Conservation (phyloP, 2,797 vertebrate species). For the Philypnodon macrostomus region DNA sequence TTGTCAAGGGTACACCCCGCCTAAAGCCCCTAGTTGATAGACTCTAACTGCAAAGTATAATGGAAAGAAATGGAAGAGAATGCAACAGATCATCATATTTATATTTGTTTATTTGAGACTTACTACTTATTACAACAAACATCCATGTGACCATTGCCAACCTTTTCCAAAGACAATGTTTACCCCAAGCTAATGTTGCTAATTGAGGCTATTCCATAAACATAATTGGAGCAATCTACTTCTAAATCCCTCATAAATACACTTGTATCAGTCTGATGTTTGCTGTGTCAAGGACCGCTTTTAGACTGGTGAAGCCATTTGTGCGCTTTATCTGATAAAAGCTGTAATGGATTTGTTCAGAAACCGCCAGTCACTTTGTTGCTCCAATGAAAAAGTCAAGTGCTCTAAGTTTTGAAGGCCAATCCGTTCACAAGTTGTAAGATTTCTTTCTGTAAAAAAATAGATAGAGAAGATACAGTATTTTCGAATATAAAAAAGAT, state of each 20-base stretch:
- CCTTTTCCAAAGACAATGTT: too few species aligned
- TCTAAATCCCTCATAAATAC: constrained; percentile 6
- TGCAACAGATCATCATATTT: too few species aligned
- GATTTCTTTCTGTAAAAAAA: constrained; percentile 21
- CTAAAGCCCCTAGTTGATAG: too few species aligned
- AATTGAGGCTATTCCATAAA: background rate
- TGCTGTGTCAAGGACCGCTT: constrained; percentile 29
- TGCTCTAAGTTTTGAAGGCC: constrained; percentile 41
- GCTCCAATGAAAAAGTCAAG: constrained; percentile 43
- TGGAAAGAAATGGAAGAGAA: too few species aligned
- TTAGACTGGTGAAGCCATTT: constrained; percentile 27
- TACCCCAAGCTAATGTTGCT: too few species aligned
- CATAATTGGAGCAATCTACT: background rate
- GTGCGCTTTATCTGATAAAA: constrained; percentile 42
- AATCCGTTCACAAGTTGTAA: constrained; percentile 37
- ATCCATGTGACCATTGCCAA: too few species aligned
- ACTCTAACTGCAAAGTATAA: too few species aligned
- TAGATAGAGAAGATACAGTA: too few species aligned
- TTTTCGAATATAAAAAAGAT: too few species aligned
- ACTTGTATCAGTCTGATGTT: constrained; percentile 21
- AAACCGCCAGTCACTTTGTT: constrained; percentile 22
- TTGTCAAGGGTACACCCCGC: too few species aligned
- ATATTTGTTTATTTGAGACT: too few species aligned
- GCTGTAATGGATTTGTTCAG: constrained; percentile 40
- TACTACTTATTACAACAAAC: too few species aligned